Conservation (phyloP, 2,888 invertebrate species). For the Lepetodrilus schrolli region DNA sequence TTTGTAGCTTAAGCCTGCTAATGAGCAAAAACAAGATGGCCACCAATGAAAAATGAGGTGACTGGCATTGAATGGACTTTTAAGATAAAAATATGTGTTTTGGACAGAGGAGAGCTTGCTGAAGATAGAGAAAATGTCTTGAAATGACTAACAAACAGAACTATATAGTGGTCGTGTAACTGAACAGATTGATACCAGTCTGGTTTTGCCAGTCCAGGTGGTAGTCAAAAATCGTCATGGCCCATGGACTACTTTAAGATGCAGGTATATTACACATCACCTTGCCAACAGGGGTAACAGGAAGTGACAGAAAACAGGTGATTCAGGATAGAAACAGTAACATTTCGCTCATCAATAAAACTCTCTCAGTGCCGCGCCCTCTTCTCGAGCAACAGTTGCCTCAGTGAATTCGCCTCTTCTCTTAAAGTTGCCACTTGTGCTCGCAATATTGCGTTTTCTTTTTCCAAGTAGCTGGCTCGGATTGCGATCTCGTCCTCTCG, state of each 20-base stretch:
- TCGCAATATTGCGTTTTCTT: slow-evolving; percentile 89
- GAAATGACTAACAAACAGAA: too few relatives aligned
- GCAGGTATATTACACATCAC: too few relatives aligned
- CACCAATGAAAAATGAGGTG: too few relatives aligned
- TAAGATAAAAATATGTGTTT: too few relatives aligned
- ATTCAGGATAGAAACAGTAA: background rate
- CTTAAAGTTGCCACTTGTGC: slow-evolving; percentile 87
- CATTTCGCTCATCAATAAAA: background rate
- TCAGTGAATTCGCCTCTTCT: slow-evolving; percentile 85
- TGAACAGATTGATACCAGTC: too few relatives aligned
- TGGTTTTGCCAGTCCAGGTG: background rate
- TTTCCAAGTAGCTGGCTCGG: slow-evolving; percentile 88
- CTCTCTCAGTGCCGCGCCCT: slow-evolving; percentile 37
- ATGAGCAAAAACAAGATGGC: too few relatives aligned
- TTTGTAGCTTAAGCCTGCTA: too few relatives aligned
- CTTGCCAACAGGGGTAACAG: background rate
- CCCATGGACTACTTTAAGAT: too few relatives aligned
- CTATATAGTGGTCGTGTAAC: too few relatives aligned
- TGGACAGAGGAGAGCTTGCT: too few relatives aligned
- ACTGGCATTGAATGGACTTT: too few relatives aligned
- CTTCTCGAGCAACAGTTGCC: slow-evolving; percentile 81
- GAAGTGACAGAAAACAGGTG: background rate
- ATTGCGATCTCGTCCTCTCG: slow-evolving; percentile 92
- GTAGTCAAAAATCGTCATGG: background rate
- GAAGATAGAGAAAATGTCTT: too few relatives aligned